phyloP scores from a whole-genome alignment of 1,140 invertebrate species.

The Cherax quadricarinatus region DNA sequence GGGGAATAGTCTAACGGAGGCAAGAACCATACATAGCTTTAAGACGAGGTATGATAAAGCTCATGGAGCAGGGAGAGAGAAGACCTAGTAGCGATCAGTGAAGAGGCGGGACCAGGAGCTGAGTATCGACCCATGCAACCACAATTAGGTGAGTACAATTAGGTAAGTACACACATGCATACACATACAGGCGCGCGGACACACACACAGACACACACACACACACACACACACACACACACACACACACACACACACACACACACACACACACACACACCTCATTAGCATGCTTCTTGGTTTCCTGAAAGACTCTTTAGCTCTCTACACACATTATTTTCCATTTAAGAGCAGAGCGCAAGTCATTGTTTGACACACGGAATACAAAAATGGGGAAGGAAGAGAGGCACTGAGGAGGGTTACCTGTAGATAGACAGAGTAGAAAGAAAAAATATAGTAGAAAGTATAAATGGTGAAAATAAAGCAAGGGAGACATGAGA shows the following conservation, averaged over 20 bases:
- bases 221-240: conserved; percentile 11
- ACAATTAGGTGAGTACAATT: background rate
- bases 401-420: background rate
- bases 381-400: too few species aligned
- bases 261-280: conserved; percentile 30
- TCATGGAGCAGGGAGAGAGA: too few species aligned
- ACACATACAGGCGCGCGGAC: background rate
- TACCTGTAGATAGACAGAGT: background rate
- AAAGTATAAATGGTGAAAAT: background rate
- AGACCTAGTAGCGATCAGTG: too few species aligned
- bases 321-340: too few species aligned
- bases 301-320: too few species aligned
- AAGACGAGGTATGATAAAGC: too few species aligned
- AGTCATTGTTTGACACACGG: too few species aligned
- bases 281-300: background rate
- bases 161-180: background rate
- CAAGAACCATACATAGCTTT: too few species aligned
- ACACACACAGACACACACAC: conserved; percentile 37
- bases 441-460: background rate
- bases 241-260: conserved; percentile 21
- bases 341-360: too few species aligned
- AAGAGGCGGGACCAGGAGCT: too few species aligned
- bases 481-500: background rate
- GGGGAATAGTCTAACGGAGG: too few species aligned
- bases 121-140: too few species aligned